Evolutionary conservation across 2,797 vertebrate species (phyloP), one percentile per base, ranked within the genome.

Genomic region (Moxostoma hubbsi): DNA sequence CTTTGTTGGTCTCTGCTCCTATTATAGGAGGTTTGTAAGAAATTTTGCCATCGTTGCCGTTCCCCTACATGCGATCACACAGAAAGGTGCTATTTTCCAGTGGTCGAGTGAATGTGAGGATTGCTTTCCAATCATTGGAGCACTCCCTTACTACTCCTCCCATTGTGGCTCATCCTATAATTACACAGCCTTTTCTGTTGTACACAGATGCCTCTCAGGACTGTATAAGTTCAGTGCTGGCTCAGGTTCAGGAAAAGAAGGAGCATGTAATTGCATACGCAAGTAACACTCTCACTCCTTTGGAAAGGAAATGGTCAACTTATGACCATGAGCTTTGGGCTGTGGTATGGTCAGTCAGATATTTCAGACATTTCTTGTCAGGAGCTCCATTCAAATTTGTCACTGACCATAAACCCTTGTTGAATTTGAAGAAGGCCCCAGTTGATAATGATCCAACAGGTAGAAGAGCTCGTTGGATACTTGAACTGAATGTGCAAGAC

Each of bases 141-240:
- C 51, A 62, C 43, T 69, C 68, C 10, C 49, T 78, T 15, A 66
- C 79, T 15, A 58, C 11, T 11, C 65, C 62, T 8, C 66, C 76
- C 7, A 62, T 84, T 53, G 70, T 77, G 1, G 69, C 69, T 24
- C 18, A 24, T 24, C 18, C 18, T 2, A 24, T 24, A 24, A 1
- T 24, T 24, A 24, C 18, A 1, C 49, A 50, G 11, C 79, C 75
- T 5, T 84, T 81, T 47, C 15, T 79, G 7, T 43, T 78, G 6
- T 84, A 83, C 45, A 72, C 54, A 13, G 77, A 83, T 72, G 77
- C 73, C 7, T 83, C 78, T 1, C 67, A 81, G 16, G 43, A 65
- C 1, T 73, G 63, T 63, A 50, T 84, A 69, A 70, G 79, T 0
- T 68, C 75, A n/a, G 83, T 84, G 7, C 43, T 75, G 3, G 72